These are phyloP conservation scores for Epirrhoe alternata DNA, from an alignment of 2,888 invertebrate genomes.

Conservation along the genomic window DNA sequence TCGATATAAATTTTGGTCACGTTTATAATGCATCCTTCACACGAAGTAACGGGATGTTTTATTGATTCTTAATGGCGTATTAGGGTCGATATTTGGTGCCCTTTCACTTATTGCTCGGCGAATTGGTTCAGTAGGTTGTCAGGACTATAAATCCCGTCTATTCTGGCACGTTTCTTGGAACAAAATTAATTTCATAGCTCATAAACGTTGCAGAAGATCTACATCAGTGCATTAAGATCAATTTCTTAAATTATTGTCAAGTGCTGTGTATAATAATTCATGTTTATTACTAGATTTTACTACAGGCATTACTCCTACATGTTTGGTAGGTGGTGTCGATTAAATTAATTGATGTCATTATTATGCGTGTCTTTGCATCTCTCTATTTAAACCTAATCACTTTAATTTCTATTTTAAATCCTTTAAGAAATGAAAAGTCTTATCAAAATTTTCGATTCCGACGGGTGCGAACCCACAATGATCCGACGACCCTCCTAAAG, in stretches of 20 bases:
- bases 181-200: not conserved
- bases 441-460: too few relatives aligned
- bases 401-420: too few relatives aligned
- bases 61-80: conserved; percentile 57
- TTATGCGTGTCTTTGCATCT: too few relatives aligned
- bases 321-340: not conserved
- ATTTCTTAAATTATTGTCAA: not conserved
- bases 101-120: conserved; percentile 56
- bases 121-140: conserved; percentile 52
- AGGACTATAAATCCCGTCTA: conserved; percentile 32
- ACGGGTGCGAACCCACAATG: too few relatives aligned
- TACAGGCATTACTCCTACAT: not conserved
- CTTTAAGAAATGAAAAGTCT: too few relatives aligned
- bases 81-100: conserved; percentile 59
- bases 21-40: conserved; percentile 69
- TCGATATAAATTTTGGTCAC: conserved; percentile 62
- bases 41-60: conserved; percentile 66
- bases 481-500: too few relatives aligned
- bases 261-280: not conserved
- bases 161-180: conserved; percentile 17
- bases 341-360: not conserved
- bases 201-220: not conserved
- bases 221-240: not conserved
- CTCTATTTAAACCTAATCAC: too few relatives aligned
- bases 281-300: not conserved